Evolutionary conservation across 1,140 invertebrate species (phyloP), one percentile per base, ranked within the genome.

Genomic region (Cardiocondyla obscurior): DNA sequence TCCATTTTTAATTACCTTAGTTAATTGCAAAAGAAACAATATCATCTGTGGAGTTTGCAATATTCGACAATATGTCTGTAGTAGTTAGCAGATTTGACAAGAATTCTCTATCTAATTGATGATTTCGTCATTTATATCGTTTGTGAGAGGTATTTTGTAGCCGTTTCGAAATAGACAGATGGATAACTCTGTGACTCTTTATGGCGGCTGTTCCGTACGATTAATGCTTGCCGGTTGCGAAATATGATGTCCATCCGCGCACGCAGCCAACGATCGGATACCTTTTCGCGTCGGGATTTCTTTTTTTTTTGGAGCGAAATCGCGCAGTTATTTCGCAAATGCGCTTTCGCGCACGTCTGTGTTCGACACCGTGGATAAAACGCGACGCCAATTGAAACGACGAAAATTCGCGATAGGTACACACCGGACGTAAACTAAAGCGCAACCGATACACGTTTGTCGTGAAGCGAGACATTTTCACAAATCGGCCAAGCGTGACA

Each of bases 171-270:
- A 44, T 55, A 3, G 30, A 64, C 58, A 49, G 74, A 55, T 67
- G 62, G 16, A 67, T 79, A 44, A 84, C 33, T 84, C 22, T 39
- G 64, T 33, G 14, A 12, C 49, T 49, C 83, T 53, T 82, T 86
- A 67, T 67, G 19, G 22, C 44, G 25, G 12, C 64, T 86, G 83
- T 81, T 76, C 30, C 28, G 44, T 5, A 6, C 65, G 79, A 86
- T 85, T 85, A 85, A 69, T 46, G 67, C 57, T 86, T 70, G 44
- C 16, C 83, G 10, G 42, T 39, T 3, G 33, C 49, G 42, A 85
- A 76, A 65, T 42, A 49, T 42, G 81, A 62, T 22, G 33, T 70
- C n/a, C 36, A 42, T n/a, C 16, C 10, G 33, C 1, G 39, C n/a
- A n/a, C 60, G 49, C 36, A 46, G 42, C 3, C 53, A 65, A 74